phyloP scores from a whole-genome alignment of 2,797 vertebrate genomes.

The Sibirionetta formosa region DNA sequence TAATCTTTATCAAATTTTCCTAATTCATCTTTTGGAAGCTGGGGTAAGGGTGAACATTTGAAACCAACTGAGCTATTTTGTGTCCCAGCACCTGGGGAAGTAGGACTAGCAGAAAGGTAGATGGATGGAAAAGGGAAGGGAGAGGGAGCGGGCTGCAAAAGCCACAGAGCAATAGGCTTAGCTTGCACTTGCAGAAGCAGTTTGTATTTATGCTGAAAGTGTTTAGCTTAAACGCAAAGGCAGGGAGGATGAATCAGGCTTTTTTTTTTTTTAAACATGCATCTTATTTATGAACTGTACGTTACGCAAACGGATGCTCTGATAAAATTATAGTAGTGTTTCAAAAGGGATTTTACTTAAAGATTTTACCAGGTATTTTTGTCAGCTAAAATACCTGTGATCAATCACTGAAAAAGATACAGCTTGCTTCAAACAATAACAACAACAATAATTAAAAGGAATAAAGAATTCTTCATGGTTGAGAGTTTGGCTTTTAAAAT shows the following conservation, averaged over 20 bases:
- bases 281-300: constrained; percentile 14
- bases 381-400: not conserved
- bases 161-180: constrained; percentile 48
- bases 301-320: constrained; percentile 17
- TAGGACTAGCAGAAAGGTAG: not conserved
- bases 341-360: constrained; percentile 47
- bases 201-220: constrained; percentile 16
- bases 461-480: not conserved
- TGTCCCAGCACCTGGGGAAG: not conserved
- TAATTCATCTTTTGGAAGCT: not conserved
- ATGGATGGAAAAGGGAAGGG: not conserved
- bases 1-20: not conserved
- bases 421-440: not conserved
- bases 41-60: not conserved
- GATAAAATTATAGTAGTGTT: not conserved
- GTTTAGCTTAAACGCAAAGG: constrained; percentile 43
- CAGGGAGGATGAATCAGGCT: constrained; percentile 30
- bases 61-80: not conserved
- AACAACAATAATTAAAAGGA: not conserved
- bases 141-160: not conserved
- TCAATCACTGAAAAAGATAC: not conserved
- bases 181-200: constrained; percentile 47
- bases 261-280: constrained; percentile 5
- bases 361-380: not conserved
- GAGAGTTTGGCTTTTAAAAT: not conserved